A percentile compares a stretch with the other conserved stretches of the same genome.
Evolutionary conservation across 2,888 invertebrate species (phyloP).

Genomic region (Nematopogon swammerdamellus): DNA sequence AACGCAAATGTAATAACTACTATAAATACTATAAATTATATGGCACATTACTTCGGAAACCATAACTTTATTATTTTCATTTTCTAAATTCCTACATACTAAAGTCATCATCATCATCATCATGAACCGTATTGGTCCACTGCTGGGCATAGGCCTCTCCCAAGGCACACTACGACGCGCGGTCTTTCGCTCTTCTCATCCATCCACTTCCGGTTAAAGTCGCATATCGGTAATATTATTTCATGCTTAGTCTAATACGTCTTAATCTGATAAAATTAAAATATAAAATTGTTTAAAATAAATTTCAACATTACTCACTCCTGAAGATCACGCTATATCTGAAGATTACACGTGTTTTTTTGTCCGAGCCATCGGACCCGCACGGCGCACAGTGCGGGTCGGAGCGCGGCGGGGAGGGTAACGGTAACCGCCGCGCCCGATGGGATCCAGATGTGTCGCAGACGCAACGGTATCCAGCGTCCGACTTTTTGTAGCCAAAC

Average conservation of each 20-base stretch:
- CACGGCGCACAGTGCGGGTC: conserved; percentile 1
- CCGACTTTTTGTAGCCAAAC: not conserved
- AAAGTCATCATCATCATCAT: not conserved
- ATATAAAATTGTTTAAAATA: too few relatives aligned
- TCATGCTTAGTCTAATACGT: too few relatives aligned
- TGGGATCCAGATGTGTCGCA: conserved; percentile 42
- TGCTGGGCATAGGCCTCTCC: not conserved
- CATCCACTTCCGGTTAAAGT: too few relatives aligned
- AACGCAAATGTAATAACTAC: too few relatives aligned
- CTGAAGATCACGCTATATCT: conserved; percentile 1
- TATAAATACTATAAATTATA: too few relatives aligned
- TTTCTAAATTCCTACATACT: not conserved
- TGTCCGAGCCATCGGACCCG: conserved; percentile 1
- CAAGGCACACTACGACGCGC: too few relatives aligned
- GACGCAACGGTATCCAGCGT: not conserved
- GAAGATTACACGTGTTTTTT: conserved; percentile 5
- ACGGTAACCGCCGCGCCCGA: conserved; percentile 24
- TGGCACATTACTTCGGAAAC: too few relatives aligned
- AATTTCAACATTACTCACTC: too few relatives aligned
- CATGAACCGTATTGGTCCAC: not conserved
- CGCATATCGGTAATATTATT: too few relatives aligned
- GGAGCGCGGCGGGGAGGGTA: conserved; percentile 16
- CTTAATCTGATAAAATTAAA: too few relatives aligned
- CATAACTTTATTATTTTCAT: not conserved
- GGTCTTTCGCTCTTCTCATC: too few relatives aligned